A percentile compares a stretch with the other conserved stretches of the same genome.
Evolutionary conservation across 2,113 vertebrate genomes (phyloP).

Genomic region (Edolisoma coerulescens): DNA sequence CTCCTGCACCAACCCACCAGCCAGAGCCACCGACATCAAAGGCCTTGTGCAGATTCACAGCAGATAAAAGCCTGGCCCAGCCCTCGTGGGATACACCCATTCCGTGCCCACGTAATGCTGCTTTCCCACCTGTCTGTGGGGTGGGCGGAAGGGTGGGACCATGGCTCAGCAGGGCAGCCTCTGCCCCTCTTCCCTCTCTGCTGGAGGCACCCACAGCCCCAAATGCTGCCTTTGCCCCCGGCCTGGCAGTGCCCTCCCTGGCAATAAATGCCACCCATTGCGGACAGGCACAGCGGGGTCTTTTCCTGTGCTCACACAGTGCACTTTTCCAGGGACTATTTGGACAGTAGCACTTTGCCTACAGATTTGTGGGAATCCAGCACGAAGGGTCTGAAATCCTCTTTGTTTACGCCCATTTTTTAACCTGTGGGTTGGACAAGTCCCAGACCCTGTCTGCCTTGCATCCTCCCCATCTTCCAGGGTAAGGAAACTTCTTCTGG

Average conservation of each 20-base stretch:
- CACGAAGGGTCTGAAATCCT: background rate
- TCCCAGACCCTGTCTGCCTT: background rate
- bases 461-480: background rate
- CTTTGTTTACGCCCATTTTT: background rate
- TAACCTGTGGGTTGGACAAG: background rate
- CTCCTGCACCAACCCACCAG: background rate
- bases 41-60: background rate
- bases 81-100: background rate
- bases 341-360: background rate
- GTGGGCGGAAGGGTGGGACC: background rate
- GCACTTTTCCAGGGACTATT: background rate
- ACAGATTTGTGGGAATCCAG: background rate
- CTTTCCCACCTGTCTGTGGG: background rate
- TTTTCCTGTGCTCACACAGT: background rate
- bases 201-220: background rate
- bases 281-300: rapidly evolving
- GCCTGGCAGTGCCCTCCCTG: background rate
- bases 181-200: background rate
- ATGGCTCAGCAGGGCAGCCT: background rate
- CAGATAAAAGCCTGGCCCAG: conserved; percentile 34
- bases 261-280: background rate
- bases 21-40: conserved; percentile 35
- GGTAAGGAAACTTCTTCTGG: background rate
- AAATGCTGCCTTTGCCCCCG: background rate
- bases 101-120: background rate